Evolutionary conservation across 2,113 vertebrate genomes (phyloP).

Genomic region (Hippolais icterina): DNA sequence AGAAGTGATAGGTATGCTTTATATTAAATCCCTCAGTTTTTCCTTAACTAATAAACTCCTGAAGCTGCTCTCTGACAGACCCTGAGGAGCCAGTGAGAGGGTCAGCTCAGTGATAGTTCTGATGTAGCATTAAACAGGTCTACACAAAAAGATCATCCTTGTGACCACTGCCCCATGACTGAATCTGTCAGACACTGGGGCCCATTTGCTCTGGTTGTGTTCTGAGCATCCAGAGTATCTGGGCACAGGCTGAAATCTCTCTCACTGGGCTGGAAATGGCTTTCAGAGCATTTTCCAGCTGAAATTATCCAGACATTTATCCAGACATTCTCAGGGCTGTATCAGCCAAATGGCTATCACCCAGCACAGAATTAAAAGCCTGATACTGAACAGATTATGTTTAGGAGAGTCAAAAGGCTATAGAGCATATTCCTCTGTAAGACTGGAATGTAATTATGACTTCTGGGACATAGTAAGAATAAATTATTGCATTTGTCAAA

Average conservation of each 20-base stretch:
- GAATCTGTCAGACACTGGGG: not conserved
- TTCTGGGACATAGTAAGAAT: not conserved
- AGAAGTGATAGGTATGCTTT: not conserved
- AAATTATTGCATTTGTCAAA: not conserved
- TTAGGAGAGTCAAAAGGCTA: not conserved
- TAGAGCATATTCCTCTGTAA: not conserved
- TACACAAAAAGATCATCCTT: not conserved
- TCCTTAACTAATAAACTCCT: not conserved
- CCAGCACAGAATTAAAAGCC: not conserved
- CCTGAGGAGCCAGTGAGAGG: not conserved
- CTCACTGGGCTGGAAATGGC: constrained; percentile 5
- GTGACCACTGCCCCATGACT: not conserved
- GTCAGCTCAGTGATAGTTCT: not conserved
- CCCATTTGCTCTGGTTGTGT: not conserved
- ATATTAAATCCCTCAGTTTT: not conserved
- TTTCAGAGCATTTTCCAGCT: constrained; percentile 22
- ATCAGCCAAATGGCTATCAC: constrained; percentile 52
- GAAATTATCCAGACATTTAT: constrained; percentile 60
- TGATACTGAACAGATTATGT: constrained; percentile 53
- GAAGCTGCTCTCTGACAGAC: not conserved
- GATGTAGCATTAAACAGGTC: not conserved
- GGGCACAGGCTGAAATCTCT: not conserved
- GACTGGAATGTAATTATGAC: not conserved
- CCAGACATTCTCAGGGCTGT: constrained; percentile 33
- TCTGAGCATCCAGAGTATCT: not conserved